phyloP scores from a whole-genome alignment of 2,797 vertebrate species.

The Peromyscus attwateri region DNA sequence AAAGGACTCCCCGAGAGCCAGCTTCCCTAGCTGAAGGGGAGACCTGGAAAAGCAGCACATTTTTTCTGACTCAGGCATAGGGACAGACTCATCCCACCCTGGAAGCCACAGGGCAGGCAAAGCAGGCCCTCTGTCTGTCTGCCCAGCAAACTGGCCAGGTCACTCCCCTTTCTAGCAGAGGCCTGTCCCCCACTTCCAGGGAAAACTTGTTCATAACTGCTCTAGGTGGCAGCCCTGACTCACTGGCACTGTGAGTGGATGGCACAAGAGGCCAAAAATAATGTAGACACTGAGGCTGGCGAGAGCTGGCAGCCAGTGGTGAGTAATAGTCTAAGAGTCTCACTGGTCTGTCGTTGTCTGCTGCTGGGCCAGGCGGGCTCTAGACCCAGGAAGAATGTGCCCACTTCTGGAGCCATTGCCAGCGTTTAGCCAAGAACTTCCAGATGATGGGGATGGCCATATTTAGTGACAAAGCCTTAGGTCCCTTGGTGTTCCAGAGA shows the following conservation, averaged over 20 bases:
- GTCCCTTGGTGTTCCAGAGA: neutral
- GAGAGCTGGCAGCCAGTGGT: conserved; percentile 84
- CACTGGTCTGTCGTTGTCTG: conserved; percentile 73
- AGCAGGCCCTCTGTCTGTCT: fast-evolving
- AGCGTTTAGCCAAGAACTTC: conserved; percentile 60
- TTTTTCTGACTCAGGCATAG: neutral
- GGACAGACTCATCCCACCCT: neutral
- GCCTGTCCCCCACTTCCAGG: conserved; percentile 51
- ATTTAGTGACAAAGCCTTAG: conserved; percentile 55
- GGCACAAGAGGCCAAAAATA: conserved; percentile 87
- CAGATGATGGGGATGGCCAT: conserved; percentile 29
- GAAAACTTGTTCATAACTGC: conserved; percentile 81
- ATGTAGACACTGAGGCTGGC: conserved; percentile 89
- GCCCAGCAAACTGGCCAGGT: conserved; percentile 62
- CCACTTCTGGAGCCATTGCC: conserved; percentile 68
- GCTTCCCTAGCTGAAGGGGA: neutral
- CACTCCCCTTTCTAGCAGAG: conserved; percentile 36
- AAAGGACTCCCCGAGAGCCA: neutral
- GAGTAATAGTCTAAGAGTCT: conserved; percentile 90
- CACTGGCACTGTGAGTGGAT: conserved; percentile 83
- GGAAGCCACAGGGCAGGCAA: neutral
- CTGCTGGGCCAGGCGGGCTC: conserved; percentile 73
- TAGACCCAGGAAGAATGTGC: conserved; percentile 60
- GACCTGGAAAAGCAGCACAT: neutral
- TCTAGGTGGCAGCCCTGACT: conserved; percentile 84